A percentile compares a stretch with the other conserved stretches of the same genome.
These are phyloP conservation scores for Cheiracanthium punctorium DNA, from an alignment of 2,888 invertebrate genomes.

Conservation along the genomic window DNA sequence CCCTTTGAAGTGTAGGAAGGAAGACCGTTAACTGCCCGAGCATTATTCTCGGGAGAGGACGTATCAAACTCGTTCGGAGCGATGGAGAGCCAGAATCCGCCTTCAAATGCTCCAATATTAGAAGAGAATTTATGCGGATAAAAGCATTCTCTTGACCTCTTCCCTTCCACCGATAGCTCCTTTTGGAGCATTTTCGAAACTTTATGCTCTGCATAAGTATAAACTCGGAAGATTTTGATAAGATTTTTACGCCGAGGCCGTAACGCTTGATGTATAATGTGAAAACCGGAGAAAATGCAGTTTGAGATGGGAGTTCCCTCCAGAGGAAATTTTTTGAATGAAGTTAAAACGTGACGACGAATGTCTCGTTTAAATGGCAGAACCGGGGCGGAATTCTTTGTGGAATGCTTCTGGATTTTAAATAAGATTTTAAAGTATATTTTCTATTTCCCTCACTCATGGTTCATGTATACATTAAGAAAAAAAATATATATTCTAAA, in stretches of 20 bases:
- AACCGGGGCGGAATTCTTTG: too few species aligned
- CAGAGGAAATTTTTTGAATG: too few species aligned
- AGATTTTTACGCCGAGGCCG: not conserved
- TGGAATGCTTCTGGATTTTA: too few species aligned
- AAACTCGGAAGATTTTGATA: not conserved
- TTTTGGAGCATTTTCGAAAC: not conserved
- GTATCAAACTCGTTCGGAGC: not conserved
- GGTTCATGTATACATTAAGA: too few species aligned
- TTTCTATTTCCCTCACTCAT: too few species aligned
- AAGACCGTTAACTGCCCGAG: not conserved
- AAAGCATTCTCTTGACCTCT: not conserved
- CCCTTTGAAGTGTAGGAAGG: not conserved
- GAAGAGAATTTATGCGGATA: not conserved
- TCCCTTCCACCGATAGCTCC: not conserved
- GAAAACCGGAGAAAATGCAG: too few species aligned
- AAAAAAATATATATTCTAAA: too few species aligned
- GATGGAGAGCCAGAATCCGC: not conserved
- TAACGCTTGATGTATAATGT: not conserved
- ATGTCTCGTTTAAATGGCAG: too few species aligned
- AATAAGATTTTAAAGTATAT: too few species aligned
- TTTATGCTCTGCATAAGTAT: not conserved
- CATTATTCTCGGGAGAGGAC: constrained; percentile 2
- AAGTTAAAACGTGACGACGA: too few species aligned
- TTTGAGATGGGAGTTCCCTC: too few species aligned
- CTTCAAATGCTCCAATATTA: not conserved